These are phyloP conservation scores for Temnothorax longispinosus DNA, from an alignment of 1,140 invertebrate genomes.

Conservation along the genomic window DNA sequence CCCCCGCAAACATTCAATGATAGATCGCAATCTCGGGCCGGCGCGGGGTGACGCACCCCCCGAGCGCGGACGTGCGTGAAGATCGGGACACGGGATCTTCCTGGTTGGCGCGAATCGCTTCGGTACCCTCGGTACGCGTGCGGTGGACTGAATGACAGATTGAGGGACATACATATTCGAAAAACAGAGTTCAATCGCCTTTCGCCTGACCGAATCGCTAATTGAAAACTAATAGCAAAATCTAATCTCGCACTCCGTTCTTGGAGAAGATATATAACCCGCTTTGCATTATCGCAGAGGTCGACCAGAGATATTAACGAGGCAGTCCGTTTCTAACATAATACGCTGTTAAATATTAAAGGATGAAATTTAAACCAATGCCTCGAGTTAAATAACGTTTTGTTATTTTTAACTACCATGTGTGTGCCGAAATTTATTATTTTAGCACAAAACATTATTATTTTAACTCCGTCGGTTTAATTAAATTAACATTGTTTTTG, in stretches of 20 bases:
- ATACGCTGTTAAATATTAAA: too few species aligned
- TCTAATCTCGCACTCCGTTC: background rate
- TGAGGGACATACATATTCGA: background rate
- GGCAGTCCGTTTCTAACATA: background rate
- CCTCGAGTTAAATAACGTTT: too few species aligned
- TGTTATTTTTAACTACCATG: too few species aligned
- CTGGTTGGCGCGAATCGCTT: constrained; percentile 50
- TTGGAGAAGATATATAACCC: background rate
- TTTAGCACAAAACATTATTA: too few species aligned
- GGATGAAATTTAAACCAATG: too few species aligned
- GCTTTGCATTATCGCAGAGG: background rate
- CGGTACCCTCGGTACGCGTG: background rate
- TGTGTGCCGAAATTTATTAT: too few species aligned
- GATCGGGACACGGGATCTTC: constrained; percentile 67
- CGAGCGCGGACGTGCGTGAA: constrained; percentile 69
- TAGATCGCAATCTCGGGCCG: constrained; percentile 81
- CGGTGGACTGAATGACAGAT: constrained; percentile 28
- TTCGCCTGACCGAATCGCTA: background rate
- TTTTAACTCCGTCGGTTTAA: too few species aligned
- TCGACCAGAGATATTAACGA: background rate
- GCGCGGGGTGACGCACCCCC: constrained; percentile 51
- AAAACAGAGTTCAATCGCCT: background rate
- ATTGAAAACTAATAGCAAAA: background rate
- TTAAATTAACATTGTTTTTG: too few species aligned
- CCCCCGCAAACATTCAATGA: constrained; percentile 84